Percentiles rank a stretch among this genome's conserved stretches.
phyloP scores from a whole-genome alignment of 2,113 vertebrate species.

The Macaca fascicularis region T2T-MFA8v1.1 NC_088381.1:167107001-167107500 shows the following conservation, averaged over 20 bases:
- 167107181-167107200: neutral
- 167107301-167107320: neutral
- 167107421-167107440: rapidly evolving
- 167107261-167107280: neutral
- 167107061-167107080: rapidly evolving
- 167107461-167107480: rapidly evolving
- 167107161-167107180: rapidly evolving
- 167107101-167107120: neutral
- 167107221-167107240: neutral
- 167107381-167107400: neutral
- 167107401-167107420: neutral
- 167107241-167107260: rapidly evolving
- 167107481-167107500: too few relatives aligned
- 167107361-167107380: neutral
- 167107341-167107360: neutral
- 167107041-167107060: neutral
- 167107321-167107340: rapidly evolving
- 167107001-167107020: neutral
- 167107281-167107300: neutral
- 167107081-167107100: rapidly evolving
- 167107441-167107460: neutral
- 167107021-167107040: rapidly evolving
- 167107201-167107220: neutral
- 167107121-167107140: neutral
- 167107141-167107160: rapidly evolving